phyloP scores from a whole-genome alignment of 2,888 invertebrate genomes.

The Hypolimnas misippus region DNA sequence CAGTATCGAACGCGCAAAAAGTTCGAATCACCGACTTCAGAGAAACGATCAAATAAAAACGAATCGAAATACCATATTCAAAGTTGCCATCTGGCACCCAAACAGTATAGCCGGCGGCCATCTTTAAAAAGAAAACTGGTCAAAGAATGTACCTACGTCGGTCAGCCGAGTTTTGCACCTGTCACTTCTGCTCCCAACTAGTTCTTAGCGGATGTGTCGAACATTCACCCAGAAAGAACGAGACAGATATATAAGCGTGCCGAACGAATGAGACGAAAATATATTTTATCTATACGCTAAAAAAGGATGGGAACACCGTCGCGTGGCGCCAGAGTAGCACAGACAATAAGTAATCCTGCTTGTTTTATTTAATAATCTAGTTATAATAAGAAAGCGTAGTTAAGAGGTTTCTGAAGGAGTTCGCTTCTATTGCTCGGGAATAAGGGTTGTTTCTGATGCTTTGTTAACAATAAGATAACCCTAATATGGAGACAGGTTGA shows the following conservation, averaged over 20 bases:
- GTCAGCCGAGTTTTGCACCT: slow-evolving; percentile 66
- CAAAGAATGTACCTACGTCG: slow-evolving; percentile 66
- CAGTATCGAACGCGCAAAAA: slow-evolving; percentile 12
- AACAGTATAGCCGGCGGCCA: slow-evolving; percentile 16
- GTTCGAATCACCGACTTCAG: slow-evolving; percentile 17
- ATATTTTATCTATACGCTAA: slow-evolving; percentile 14
- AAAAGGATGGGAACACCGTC: slow-evolving; percentile 52
- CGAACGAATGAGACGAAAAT: slow-evolving; percentile 38
- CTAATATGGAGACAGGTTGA: slow-evolving; percentile 32
- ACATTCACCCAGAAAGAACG: slow-evolving; percentile 64
- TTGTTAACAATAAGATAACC: slow-evolving; percentile 28
- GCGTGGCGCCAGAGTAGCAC: slow-evolving; percentile 67
- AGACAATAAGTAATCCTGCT: slow-evolving; percentile 51
- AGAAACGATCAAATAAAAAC: slow-evolving; percentile 28
- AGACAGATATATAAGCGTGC: slow-evolving; percentile 57
- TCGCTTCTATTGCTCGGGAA: slow-evolving; percentile 20
- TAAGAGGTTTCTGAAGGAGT: slow-evolving; percentile 41
- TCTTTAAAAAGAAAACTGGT: slow-evolving; percentile 49
- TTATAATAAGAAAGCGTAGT: slow-evolving; percentile 57
- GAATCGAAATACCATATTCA: slow-evolving; percentile 22
- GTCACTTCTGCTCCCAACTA: slow-evolving; percentile 63
- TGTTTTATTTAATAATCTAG: slow-evolving; percentile 65
- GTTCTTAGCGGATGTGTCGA: slow-evolving; percentile 71
- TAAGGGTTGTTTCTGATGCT: slow-evolving; percentile 20
- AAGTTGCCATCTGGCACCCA: slow-evolving; percentile 20